These are phyloP conservation scores for Lindbergichthys nudifrons DNA, from an alignment of 2,797 vertebrate species.

Conservation along the genomic window DNA sequence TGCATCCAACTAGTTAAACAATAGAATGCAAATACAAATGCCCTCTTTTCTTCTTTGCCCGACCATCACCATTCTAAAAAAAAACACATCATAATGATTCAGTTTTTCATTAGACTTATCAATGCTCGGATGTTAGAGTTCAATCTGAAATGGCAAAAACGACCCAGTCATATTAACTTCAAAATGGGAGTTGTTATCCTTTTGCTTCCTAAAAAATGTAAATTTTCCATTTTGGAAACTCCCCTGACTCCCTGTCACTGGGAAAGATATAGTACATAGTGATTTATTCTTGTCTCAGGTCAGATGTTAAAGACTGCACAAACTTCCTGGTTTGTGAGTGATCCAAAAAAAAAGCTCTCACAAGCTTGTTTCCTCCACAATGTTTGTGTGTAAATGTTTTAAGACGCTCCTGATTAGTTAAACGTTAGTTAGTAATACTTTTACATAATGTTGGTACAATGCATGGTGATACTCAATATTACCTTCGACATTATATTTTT, in stretches of 20 bases:
- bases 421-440: constrained; percentile 5
- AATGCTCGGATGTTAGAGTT: constrained; percentile 10
- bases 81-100: background rate
- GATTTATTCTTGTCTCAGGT: constrained; percentile 73
- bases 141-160: constrained; percentile 30
- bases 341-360: constrained; percentile 40
- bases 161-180: constrained; percentile 19
- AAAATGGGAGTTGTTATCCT: constrained; percentile 53
- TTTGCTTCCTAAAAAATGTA: constrained; percentile 61
- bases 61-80: constrained; percentile 7
- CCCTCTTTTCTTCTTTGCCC: background rate
- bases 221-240: constrained; percentile 70
- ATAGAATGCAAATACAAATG: background rate
- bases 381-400: constrained; percentile 17
- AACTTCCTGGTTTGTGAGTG: constrained; percentile 71
- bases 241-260: constrained; percentile 62
- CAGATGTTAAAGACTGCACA: constrained; percentile 69
- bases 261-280: constrained; percentile 54
- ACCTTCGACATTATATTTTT: background rate
- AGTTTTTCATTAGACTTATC: constrained; percentile 9
- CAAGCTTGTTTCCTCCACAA: constrained; percentile 31
- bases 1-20: constrained; percentile 5
- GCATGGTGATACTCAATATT: background rate
- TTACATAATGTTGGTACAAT: constrained; percentile 4
- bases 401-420: background rate